phyloP scores from a whole-genome alignment of 2,888 invertebrate genomes.

The Sinohyriopsis cumingii region DNA sequence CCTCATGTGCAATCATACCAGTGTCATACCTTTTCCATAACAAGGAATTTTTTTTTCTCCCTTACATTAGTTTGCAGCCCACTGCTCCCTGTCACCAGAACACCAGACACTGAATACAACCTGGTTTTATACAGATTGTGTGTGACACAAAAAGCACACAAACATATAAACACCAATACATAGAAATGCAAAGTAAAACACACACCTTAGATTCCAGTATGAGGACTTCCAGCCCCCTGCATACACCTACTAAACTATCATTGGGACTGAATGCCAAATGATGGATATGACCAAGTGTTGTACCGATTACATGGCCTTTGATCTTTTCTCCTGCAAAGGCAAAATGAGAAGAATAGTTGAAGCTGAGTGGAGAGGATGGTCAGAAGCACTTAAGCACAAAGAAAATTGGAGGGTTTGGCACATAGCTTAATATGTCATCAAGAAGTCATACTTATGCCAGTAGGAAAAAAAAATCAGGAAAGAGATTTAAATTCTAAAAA shows the following conservation, averaged over 20 bases:
- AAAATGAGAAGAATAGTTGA: neutral
- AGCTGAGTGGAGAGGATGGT: neutral
- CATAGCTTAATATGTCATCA: neutral
- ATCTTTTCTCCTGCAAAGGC: conserved; percentile 47
- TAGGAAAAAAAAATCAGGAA: no score
- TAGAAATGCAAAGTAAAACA: neutral
- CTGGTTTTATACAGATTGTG: no score
- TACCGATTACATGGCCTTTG: conserved; percentile 53
- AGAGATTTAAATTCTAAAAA: no score
- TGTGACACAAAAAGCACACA: no score
- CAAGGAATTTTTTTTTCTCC: no score
- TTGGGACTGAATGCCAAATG: conserved; percentile 56
- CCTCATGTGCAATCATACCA: no score
- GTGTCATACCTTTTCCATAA: no score
- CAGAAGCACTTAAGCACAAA: neutral
- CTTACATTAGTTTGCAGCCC: no score
- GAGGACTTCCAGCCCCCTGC: conserved; percentile 57
- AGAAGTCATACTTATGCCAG: no score
- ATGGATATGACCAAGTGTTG: conserved; percentile 53
- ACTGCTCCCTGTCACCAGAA: no score
- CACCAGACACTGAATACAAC: no score
- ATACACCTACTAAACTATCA: conserved; percentile 60
- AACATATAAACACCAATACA: no score
- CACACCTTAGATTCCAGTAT: conserved; percentile 50
- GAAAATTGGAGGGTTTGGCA: neutral